Percentiles rank a stretch among this genome's conserved stretches.
Evolutionary conservation across 2,113 vertebrate genomes (phyloP).

Genomic region (Pelmatolapia mariae): DNA sequence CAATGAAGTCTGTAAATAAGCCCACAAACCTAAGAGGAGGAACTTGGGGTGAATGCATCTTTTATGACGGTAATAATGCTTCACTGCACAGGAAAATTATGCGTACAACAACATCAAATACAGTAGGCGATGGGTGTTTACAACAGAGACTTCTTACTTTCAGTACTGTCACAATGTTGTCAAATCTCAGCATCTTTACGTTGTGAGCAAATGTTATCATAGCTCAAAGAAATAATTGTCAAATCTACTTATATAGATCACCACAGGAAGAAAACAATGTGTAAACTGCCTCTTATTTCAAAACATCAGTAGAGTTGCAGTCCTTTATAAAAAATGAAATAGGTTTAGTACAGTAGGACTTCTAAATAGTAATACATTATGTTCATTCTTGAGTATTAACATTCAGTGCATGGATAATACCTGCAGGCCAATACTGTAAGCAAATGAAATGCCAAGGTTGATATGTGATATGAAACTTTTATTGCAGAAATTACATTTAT

Average conservation of each 20-base stretch:
- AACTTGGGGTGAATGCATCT: not conserved
- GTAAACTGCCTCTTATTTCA: not conserved
- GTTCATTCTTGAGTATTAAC: slow-evolving; percentile 8
- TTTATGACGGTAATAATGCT: not conserved
- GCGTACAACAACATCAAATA: not conserved
- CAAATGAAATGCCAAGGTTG: not conserved
- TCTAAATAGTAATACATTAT: slow-evolving; percentile 24
- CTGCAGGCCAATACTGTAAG: not conserved
- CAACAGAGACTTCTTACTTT: not conserved
- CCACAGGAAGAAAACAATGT: not conserved
- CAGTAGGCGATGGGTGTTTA: not conserved
- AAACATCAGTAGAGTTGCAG: not conserved
- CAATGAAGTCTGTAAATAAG: not conserved
- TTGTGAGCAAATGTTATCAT: not conserved
- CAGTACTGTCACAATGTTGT: not conserved
- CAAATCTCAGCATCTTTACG: not conserved
- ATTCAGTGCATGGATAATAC: slow-evolving; percentile 35
- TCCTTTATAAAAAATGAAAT: not conserved
- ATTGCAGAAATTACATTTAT: not conserved
- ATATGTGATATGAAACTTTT: not conserved
- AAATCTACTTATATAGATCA: not conserved
- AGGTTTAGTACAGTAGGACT: slow-evolving; percentile 2
- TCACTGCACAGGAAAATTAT: not conserved
- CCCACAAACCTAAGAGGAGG: not conserved
- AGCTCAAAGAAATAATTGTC: not conserved